phyloP scores from a whole-genome alignment of 1,140 invertebrate genomes.

The Drosophila obscura region DNA sequence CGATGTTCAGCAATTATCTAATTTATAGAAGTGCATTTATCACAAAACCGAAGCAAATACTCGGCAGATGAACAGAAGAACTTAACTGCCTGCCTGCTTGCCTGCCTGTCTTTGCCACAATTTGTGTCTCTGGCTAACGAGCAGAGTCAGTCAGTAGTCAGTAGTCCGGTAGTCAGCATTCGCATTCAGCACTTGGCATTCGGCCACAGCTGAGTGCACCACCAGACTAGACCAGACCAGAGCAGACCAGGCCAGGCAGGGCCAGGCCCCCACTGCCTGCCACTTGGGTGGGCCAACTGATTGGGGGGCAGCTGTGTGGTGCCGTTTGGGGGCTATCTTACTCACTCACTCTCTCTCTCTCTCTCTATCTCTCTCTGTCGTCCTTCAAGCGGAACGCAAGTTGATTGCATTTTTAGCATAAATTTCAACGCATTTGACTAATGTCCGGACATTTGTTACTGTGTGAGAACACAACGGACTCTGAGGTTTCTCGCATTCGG shows the following conservation, averaged over 20 bases:
- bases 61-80: conserved; percentile 39
- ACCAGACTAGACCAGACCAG: neutral
- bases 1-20: conserved; percentile 68
- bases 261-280: neutral
- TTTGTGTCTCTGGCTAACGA: conserved; percentile 75
- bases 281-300: conserved; percentile 72
- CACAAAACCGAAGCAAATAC: conserved; percentile 73
- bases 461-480: conserved; percentile 8
- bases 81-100: neutral
- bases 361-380: neutral
- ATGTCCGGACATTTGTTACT: conserved; percentile 74
- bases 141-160: conserved; percentile 28
- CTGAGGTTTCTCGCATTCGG: conserved; percentile 28
- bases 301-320: conserved; percentile 18
- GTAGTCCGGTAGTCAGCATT: neutral
- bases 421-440: conserved; percentile 82
- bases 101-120: conserved; percentile 43
- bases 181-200: conserved; percentile 35
- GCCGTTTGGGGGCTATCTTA: no score
- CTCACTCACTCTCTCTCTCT: no score
- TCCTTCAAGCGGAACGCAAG: conserved; percentile 72
- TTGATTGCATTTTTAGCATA: conserved; percentile 82
- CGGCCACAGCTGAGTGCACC: conserved; percentile 58
- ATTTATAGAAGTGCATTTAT: conserved; percentile 75
- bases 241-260: neutral